Evolutionary conservation across 2,888 invertebrate species (phyloP), one percentile per base, ranked within the genome.

Genomic region (Drosophila maculinotata): DNA sequence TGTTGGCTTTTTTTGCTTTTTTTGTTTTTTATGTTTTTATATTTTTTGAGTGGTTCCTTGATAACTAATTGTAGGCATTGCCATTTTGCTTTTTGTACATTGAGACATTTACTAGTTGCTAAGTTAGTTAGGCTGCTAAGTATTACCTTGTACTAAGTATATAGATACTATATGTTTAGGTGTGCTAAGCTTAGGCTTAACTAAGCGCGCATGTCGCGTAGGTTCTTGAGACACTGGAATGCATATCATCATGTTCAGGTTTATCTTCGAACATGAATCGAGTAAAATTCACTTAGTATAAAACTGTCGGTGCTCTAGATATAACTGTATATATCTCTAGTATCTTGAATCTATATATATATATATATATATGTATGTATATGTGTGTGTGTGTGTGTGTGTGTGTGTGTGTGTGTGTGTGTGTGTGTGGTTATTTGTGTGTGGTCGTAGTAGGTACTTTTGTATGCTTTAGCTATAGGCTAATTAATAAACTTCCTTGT

Each of bases 221-320:
- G 60, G 54, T 70, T 69, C 44, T 79, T 80, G 77, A 86, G 81
- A 86, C 81, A 86, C 83, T 79, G 77, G 87, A 86, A 81, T 86
- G 86, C 83, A 74, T 76, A 62, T 65, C n/a, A 45, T 64, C 53
- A 49, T 53, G 36, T 33, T 72, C 42, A 26, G 38, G 62, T 72
- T 72, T 59, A 47, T 58, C 9, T 36, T 42, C 17, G 31, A 20
- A 38, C 35, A 47, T 36, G 73, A 68, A 68, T 44, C 62, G 58
- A 63, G 53, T 86, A 81, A 81, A 81, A 86, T 83, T 76, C 80
- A 33, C 74, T 83, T 81, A 44, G 58, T 59, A 86, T 66, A 81
- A 86, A 86, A 86, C 77, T 66, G 62, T 52, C 42, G 60, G 62
- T 67, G 48, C 53, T 76, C 62, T 56, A 63, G 42, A 63, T 49